These are phyloP conservation scores for Drosophila colorata DNA, from an alignment of 2,888 invertebrate species.

Conservation along the genomic window DNA sequence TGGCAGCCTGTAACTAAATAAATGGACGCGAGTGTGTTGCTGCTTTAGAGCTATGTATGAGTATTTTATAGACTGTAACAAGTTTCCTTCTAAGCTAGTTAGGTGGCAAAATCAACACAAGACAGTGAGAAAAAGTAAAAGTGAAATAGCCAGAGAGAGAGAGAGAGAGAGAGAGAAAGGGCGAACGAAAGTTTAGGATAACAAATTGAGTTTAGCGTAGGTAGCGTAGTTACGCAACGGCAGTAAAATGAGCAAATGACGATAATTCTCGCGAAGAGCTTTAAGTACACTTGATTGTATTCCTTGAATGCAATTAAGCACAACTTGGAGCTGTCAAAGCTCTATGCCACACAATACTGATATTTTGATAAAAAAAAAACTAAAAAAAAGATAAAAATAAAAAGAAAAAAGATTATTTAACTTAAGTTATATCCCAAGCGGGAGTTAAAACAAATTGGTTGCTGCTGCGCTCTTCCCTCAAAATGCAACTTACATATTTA, in stretches of 20 bases:
- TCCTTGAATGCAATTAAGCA: neutral
- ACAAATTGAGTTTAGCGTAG: conserved; percentile 51
- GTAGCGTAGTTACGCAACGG: conserved; percentile 9
- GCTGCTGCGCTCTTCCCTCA: conserved; percentile 34
- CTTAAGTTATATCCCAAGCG: conserved; percentile 7
- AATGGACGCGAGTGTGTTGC: conserved; percentile 14
- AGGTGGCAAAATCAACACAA: conserved; percentile 48
- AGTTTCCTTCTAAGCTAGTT: conserved; percentile 76
- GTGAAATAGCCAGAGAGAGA: conserved; percentile 1
- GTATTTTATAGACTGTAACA: conserved; percentile 79
- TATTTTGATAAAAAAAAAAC: conserved; percentile 30
- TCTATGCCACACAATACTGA: conserved; percentile 32
- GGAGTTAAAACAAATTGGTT: conserved; percentile 8
- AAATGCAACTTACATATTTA: conserved; percentile 19
- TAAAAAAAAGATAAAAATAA: conserved; percentile 8
- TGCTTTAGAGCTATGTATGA: conserved; percentile 43
- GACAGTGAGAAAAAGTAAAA: conserved; percentile 13
- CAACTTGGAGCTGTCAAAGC: conserved; percentile 18
- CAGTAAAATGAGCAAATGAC: conserved; percentile 18
- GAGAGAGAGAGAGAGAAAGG: neutral
- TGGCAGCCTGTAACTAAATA: conserved; percentile 47
- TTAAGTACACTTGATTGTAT: conserved; percentile 5
- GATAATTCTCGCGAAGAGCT: neutral
- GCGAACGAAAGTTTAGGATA: conserved; percentile 29
- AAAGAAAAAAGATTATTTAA: conserved; percentile 8